These are phyloP conservation scores for Lontra canadensis DNA, from an alignment of 2,113 vertebrate species.

Conservation along the genomic window DNA sequence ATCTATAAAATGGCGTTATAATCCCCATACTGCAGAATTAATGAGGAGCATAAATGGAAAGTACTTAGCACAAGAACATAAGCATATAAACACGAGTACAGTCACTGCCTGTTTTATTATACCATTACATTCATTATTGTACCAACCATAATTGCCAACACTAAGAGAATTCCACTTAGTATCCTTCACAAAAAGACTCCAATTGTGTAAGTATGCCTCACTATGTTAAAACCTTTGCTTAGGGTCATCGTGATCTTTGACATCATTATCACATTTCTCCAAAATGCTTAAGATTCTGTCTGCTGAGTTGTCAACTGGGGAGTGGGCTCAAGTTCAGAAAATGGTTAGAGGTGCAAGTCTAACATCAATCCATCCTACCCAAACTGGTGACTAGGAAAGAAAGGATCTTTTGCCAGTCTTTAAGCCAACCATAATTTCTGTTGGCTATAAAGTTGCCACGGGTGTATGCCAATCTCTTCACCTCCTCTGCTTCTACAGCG, in stretches of 20 bases:
- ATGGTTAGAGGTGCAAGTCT: background rate
- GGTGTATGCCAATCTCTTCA: background rate
- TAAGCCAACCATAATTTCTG: background rate
- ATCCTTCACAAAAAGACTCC: background rate
- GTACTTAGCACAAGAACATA: background rate
- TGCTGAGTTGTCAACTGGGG: background rate
- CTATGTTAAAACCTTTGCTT: background rate
- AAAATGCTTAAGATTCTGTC: background rate
- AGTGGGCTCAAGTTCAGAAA: background rate
- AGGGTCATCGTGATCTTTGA: background rate
- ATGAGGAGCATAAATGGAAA: slow-evolving; percentile 1
- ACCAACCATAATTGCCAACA: background rate
- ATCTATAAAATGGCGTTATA: background rate
- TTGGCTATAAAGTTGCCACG: background rate
- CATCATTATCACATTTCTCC: background rate
- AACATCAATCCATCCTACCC: background rate
- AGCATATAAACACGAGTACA: background rate
- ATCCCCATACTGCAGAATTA: background rate
- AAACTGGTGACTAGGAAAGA: background rate
- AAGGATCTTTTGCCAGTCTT: background rate
- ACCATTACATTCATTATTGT: background rate
- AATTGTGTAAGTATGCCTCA: background rate
- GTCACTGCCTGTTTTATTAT: background rate
- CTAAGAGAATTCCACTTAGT: background rate
- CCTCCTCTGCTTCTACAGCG: background rate